Evolutionary conservation across 2,797 vertebrate species (phyloP).

Genomic region (Hoplostethus mediterraneus): DNA sequence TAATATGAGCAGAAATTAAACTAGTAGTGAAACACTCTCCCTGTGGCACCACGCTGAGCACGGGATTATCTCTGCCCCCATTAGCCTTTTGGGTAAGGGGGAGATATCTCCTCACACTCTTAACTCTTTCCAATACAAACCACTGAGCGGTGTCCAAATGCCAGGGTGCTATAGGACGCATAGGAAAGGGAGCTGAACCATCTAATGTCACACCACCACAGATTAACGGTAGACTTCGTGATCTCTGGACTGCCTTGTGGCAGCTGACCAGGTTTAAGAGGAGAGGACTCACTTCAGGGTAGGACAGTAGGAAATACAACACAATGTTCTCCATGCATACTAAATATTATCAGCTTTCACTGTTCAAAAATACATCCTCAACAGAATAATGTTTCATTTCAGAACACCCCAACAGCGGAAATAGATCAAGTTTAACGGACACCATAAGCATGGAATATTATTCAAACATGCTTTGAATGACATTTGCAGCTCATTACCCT

Average conservation of each 20-base stretch:
- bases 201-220: constrained; percentile 21
- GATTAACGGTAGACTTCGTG: constrained; percentile 39
- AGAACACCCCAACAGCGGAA: not conserved
- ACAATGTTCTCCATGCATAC: not conserved
- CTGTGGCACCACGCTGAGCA: constrained; percentile 61
- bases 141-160: constrained; percentile 4
- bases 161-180: constrained; percentile 20
- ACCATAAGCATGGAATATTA: constrained; percentile 13
- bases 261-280: constrained; percentile 22
- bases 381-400: not conserved
- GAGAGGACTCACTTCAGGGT: constrained; percentile 2
- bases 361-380: not conserved
- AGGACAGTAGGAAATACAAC: not conserved
- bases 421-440: not conserved
- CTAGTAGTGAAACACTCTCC: constrained; percentile 61
- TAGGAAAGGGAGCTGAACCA: constrained; percentile 19
- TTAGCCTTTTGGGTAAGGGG: constrained; percentile 66
- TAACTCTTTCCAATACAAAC: constrained; percentile 50
- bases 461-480: constrained; percentile 41
- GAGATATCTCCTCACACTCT: constrained; percentile 51
- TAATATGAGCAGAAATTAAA: constrained; percentile 67
- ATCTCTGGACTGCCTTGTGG: constrained; percentile 15
- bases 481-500: constrained; percentile 45
- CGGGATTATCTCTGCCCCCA: constrained; percentile 72
- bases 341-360: not conserved